phyloP scores from a whole-genome alignment of 2,888 invertebrate species.

The Onthophagus sagittarius region DNA sequence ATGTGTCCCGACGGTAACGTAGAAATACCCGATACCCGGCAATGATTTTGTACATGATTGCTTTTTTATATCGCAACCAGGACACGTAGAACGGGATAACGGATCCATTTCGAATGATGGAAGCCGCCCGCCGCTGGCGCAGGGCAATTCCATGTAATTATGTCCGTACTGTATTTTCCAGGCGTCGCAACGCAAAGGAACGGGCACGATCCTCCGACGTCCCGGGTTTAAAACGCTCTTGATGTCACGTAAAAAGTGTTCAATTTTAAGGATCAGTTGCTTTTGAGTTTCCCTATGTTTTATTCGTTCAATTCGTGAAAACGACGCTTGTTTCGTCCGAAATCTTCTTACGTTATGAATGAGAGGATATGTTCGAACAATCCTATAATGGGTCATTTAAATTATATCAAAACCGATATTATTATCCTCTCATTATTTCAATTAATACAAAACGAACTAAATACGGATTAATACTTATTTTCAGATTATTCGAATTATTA shows the following conservation, averaged over 20 bases:
- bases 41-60: constrained; percentile 52
- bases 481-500: too few relatives aligned
- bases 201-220: not conserved
- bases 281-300: not conserved
- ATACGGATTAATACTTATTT: too few relatives aligned
- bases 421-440: too few relatives aligned
- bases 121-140: constrained; percentile 47
- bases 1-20: constrained; percentile 51
- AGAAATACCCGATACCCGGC: constrained; percentile 48
- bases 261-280: not conserved
- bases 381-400: too few relatives aligned
- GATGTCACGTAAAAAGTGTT: constrained; percentile 4
- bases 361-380: too few relatives aligned
- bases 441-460: too few relatives aligned
- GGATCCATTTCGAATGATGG: constrained; percentile 48
- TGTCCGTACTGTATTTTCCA: constrained; percentile 1
- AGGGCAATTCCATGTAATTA: constrained; percentile 37
- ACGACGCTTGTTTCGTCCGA: not conserved
- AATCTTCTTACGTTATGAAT: not conserved
- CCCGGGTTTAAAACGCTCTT: not conserved
- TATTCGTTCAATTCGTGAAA: not conserved
- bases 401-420: too few relatives aligned
- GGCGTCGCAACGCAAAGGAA: not conserved
- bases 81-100: constrained; percentile 49
- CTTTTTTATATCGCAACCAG: constrained; percentile 51